Percentiles rank a stretch among this genome's conserved stretches.
Evolutionary conservation across 2,888 invertebrate species (phyloP).

Genomic region (Latrodectus hesperus): DNA sequence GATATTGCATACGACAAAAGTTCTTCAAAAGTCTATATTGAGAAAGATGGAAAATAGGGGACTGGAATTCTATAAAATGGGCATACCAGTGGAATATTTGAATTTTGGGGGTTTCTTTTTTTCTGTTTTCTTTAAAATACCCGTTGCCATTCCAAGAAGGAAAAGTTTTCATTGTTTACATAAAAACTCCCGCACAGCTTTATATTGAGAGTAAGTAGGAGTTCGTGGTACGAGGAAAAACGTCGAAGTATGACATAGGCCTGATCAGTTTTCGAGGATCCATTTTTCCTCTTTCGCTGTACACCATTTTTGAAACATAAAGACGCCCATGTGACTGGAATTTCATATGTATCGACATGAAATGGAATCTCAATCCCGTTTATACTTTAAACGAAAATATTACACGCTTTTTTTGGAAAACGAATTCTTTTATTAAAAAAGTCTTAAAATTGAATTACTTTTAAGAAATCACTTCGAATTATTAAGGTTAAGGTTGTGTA

Average conservation of each 20-base stretch:
- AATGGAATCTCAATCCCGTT: no score
- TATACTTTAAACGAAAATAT: no score
- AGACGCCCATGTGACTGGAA: no score
- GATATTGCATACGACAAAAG: neutral
- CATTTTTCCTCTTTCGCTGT: neutral
- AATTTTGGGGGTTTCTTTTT: conserved; percentile 43
- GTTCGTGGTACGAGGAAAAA: no score
- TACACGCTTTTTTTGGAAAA: no score
- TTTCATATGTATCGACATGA: no score
- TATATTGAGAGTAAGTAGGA: conserved; percentile 18
- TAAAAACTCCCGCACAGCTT: conserved; percentile 18
- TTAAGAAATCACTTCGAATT: no score
- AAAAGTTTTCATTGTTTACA: conserved; percentile 56
- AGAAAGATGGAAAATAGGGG: neutral
- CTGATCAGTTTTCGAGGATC: conserved; percentile 6
- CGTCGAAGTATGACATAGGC: neutral
- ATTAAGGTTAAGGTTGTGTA: no score
- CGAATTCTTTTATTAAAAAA: no score
- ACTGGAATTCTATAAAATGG: conserved; percentile 12
- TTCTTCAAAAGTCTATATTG: neutral
- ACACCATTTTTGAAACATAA: neutral
- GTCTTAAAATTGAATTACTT: no score
- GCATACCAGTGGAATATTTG: conserved; percentile 39
- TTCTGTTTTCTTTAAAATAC: conserved; percentile 19
- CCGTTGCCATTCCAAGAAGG: conserved; percentile 54